A percentile compares a stretch with the other conserved stretches of the same genome.
phyloP scores from a whole-genome alignment of 2,113 vertebrate species.

The Myrmophylax atrothorax region DNA sequence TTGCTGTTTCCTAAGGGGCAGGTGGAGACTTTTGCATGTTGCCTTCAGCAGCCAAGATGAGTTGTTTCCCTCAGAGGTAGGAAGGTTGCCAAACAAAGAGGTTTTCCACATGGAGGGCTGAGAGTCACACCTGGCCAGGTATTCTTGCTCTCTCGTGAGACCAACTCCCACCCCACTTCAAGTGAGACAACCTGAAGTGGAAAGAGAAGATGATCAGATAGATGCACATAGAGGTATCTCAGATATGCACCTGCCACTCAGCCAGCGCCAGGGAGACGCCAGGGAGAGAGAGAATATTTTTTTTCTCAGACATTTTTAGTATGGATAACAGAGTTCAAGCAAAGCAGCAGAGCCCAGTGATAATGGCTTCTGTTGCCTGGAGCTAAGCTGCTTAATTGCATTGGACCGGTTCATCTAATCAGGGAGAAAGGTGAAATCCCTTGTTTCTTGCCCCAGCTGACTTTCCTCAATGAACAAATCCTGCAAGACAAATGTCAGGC shows the following conservation, averaged over 20 bases:
- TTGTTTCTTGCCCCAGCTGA: not conserved
- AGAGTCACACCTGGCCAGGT: not conserved
- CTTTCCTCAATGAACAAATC: not conserved
- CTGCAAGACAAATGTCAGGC: not conserved
- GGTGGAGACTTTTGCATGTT: not conserved
- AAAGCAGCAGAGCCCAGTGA: not conserved
- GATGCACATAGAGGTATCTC: constrained; percentile 19
- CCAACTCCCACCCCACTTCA: rapidly evolving
- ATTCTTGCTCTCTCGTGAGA: not conserved
- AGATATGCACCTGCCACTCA: constrained; percentile 57
- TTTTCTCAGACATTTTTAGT: constrained; percentile 26
- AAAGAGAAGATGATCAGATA: constrained; percentile 44
- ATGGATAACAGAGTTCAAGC: constrained; percentile 34
- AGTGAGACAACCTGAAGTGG: not conserved
- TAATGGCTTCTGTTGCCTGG: constrained; percentile 50
- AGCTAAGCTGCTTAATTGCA: constrained; percentile 54
- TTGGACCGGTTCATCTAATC: constrained; percentile 12
- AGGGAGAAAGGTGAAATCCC: constrained; percentile 46
- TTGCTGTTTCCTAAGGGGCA: not conserved
- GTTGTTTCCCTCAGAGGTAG: not conserved
- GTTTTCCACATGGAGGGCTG: not conserved
- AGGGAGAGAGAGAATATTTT: not conserved
- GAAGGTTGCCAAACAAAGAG: not conserved
- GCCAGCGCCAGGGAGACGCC: constrained; percentile 50
- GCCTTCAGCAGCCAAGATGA: not conserved